Evolutionary conservation across 2,888 invertebrate species (phyloP), one percentile per base, ranked within the genome.

Genomic region (Ophion slaviceki): DNA sequence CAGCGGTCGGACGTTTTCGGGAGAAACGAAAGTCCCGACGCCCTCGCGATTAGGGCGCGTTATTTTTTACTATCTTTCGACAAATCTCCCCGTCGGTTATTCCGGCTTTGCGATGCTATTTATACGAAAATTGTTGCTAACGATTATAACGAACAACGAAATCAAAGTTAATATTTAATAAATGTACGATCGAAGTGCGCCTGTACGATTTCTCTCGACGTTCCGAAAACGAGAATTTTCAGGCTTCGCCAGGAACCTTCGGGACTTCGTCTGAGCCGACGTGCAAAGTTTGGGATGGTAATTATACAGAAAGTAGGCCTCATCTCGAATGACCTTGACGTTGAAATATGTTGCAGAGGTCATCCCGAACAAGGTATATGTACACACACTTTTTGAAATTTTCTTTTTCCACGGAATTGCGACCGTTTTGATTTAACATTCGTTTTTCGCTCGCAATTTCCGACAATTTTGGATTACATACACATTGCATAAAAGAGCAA

Each of bases 161-260:
- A 86, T 86, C 71, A 76, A 82, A 82, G 64, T 78, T 78, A 75
- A 81, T 82, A 71, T 79, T 79, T 53, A 82, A 82, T 81, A 81
- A 81, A 81, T 70, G 78, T 75, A 83, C 74, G 64, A 72, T 80
- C 66, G 75, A 83, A 17, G 45, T 80, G 66, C 53, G 36, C 66
- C 24, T 67, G 45, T 53, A 24, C 14, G 14, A 68, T 62, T 53
- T 32, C 32, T 77, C 20, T 57, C 32, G 59, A 32, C 14, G 10
- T 47, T 72, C 28, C n/a, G n/a, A 64, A 71, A 32, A 17, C n/a
- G 8, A 17, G 64, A 28, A 47, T 47, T 53, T 53, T 17, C 5
- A 28, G 10, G 7, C 17, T 75, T 40, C 40, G 8, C 8, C 40
- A 0, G 40, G 8, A 6, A 40, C 7, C 1, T 8, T 40, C 4